phyloP scores from a whole-genome alignment of 2,113 vertebrate species.

The Telmatochromis sp. region DNA sequence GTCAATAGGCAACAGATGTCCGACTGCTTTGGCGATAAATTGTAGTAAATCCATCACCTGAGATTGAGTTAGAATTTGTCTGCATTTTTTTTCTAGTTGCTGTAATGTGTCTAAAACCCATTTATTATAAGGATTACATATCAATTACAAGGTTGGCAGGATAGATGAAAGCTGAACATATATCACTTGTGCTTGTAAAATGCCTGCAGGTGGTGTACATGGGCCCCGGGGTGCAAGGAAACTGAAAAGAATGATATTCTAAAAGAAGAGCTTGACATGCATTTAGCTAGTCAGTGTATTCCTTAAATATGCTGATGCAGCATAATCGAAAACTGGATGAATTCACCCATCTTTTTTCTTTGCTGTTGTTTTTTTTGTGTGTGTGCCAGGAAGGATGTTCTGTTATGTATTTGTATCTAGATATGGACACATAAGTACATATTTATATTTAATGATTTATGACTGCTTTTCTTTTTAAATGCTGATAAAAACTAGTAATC shows the following conservation, averaged over 20 bases:
- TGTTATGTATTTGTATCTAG: background rate
- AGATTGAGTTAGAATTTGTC: background rate
- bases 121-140: background rate
- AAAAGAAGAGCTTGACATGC: background rate
- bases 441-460: background rate
- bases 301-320: background rate
- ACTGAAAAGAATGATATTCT: background rate
- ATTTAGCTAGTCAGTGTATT: background rate
- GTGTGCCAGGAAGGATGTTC: background rate
- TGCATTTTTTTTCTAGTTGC: background rate
- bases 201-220: background rate
- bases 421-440: background rate
- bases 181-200: background rate
- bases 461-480: rapidly evolving
- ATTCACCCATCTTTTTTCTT: background rate
- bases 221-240: background rate
- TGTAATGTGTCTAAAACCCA: background rate
- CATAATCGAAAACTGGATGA: background rate
- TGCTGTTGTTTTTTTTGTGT: background rate
- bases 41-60: background rate
- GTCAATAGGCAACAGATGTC: background rate
- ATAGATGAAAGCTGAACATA: background rate
- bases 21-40: background rate
- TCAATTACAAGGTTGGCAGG: background rate
- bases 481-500: background rate